These are phyloP conservation scores for Lates calcarifer DNA, from an alignment of 2,113 vertebrate species.

Conservation along the genomic window DNA sequence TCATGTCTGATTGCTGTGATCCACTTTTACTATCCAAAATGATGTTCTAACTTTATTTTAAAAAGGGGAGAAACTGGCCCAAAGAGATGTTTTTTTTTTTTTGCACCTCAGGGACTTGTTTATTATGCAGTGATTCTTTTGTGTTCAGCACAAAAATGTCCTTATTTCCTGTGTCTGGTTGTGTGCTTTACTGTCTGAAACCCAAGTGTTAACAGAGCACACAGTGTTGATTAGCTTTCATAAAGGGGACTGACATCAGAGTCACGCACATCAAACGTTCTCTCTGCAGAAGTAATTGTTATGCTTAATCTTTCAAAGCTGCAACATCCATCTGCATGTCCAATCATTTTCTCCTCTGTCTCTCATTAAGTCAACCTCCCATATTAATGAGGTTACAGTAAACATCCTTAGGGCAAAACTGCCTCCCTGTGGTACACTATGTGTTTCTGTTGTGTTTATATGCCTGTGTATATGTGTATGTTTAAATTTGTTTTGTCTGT, in stretches of 20 bases:
- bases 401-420: slow-evolving; percentile 25
- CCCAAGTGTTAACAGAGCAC: too few species aligned
- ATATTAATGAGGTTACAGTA: slow-evolving; percentile 13
- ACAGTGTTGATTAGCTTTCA: background rate
- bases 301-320: slow-evolving; percentile 12
- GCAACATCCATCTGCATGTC: background rate
- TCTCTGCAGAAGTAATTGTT: slow-evolving; percentile 14
- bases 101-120: too few species aligned
- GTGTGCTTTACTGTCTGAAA: background rate
- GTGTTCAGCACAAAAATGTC: too few species aligned
- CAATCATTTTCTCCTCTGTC: background rate
- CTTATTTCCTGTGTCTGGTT: too few species aligned
- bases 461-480: background rate
- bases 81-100: too few species aligned
- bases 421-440: background rate
- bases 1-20: too few species aligned
- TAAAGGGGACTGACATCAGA: background rate
- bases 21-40: too few species aligned
- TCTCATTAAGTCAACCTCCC: background rate
- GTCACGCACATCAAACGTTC: background rate
- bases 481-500: slow-evolving; percentile 15
- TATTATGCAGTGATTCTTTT: too few species aligned
- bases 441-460: background rate
- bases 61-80: too few species aligned
- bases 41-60: too few species aligned